These are phyloP conservation scores for Scaptomyza pallida DNA, from an alignment of 1,140 invertebrate genomes.

Conservation along the genomic window DNA sequence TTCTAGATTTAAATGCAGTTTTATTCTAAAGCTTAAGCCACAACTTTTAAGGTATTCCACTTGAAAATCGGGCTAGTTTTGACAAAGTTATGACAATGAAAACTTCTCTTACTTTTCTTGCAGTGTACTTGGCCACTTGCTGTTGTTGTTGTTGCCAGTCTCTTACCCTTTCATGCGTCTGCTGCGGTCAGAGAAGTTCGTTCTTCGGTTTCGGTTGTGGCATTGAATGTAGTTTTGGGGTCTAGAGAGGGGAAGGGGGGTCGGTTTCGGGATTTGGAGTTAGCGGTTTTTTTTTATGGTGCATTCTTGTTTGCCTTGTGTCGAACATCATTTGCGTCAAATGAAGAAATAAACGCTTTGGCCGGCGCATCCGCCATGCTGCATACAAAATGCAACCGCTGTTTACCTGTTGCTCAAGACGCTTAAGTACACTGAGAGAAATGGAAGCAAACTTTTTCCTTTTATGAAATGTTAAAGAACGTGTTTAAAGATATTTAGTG, in stretches of 20 bases:
- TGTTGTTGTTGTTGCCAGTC: constrained; percentile 12
- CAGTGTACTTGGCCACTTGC: constrained; percentile 59
- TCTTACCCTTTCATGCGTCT: constrained; percentile 7
- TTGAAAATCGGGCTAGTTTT: too few relatives aligned
- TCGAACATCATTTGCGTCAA: constrained; percentile 65
- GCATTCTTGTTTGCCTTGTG: constrained; percentile 64
- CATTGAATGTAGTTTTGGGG: constrained; percentile 9
- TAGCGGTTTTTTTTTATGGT: constrained; percentile 79
- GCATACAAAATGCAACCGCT: constrained; percentile 71
- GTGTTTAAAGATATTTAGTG: too few relatives aligned
- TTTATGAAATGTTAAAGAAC: too few relatives aligned
- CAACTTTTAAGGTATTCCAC: too few relatives aligned
- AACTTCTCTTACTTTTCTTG: constrained; percentile 8
- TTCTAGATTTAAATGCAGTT: too few relatives aligned
- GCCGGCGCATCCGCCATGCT: constrained; percentile 67
- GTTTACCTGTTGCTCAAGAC: constrained; percentile 29
- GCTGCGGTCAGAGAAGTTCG: constrained; percentile 42
- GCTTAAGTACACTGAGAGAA: neutral
- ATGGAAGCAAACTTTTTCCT: too few relatives aligned
- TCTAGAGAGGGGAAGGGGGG: neutral
- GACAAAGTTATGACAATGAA: too few relatives aligned
- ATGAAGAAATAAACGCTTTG: constrained; percentile 79
- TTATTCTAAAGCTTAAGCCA: too few relatives aligned
- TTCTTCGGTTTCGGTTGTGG: constrained; percentile 18
- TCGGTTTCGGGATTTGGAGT: constrained; percentile 25